Evolutionary conservation across 2,797 vertebrate species (phyloP), one percentile per base, ranked within the genome.

Genomic region (Mallotus villosus): DNA sequence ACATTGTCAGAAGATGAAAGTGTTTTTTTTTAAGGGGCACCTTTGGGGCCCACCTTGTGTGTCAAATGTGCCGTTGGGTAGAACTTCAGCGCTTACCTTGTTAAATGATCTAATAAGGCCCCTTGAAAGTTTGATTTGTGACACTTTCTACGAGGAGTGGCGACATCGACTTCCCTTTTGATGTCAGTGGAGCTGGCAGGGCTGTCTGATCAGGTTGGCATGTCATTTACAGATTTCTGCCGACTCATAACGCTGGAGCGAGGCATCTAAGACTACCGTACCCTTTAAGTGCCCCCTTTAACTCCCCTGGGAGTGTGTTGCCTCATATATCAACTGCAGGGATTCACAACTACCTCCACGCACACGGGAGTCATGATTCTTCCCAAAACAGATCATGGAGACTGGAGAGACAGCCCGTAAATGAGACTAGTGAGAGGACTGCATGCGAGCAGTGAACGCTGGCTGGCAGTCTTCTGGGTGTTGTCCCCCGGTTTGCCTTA

Each of bases 61-160:
- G 82, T 78, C 77, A 82, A 81, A 77, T 57, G 68, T 70, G 61
- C 82, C 78, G 78, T 83, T 80, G 84, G 51, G 51, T 74, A 77
- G 75, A 88, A 74, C 74, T 74, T 83, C 78, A 82, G 79, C 84
- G 81, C 83, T 85, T 84, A 85, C 79, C 85, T 87, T 77, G 75
- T 87, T 87, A 87, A 89, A 87, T 86, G 72, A 87, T 85, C 80
- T 87, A 84, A 90, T 84, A 81, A 88, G 78, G 71, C 82, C 87
- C 87, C 76, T 81, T 86, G 61, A 87, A 90, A 87, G 80, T 82
- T 84, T 70, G 85, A 90, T 87, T 82, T 73, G 78, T 85, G 78
- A 86, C 80, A 89, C 81, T 82, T 82, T 77, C 80, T 71, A 82
- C 84, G 82, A 90, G 81, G 27, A 81, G 74, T 71, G 85, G 85